Percentiles rank a stretch among this genome's conserved stretches.
Evolutionary conservation across 2,113 vertebrate genomes (phyloP).

Genomic region (Etia nguti): DNA sequence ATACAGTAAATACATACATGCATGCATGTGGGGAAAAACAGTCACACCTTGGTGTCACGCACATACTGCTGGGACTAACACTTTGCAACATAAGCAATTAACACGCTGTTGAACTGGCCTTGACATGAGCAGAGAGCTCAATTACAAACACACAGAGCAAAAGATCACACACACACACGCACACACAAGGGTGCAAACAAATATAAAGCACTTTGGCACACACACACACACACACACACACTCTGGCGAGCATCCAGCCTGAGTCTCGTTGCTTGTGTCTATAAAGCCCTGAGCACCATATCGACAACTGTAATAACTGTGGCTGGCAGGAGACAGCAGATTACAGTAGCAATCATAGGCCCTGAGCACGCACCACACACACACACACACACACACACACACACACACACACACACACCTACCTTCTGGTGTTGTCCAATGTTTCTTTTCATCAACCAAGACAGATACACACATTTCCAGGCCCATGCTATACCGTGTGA

Average conservation of each 20-base stretch:
- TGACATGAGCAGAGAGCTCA: slow-evolving; percentile 47
- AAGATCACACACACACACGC: background rate
- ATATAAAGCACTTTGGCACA: slow-evolving; percentile 5
- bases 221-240: background rate
- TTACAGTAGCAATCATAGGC: slow-evolving; percentile 55
- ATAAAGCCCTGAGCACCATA: slow-evolving; percentile 62
- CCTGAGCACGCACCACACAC: background rate
- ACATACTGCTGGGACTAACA: slow-evolving; percentile 10
- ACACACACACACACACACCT: background rate
- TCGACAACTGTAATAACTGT: slow-evolving; percentile 69
- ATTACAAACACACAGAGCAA: slow-evolving; percentile 41
- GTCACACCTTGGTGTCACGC: background rate
- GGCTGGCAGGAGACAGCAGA: slow-evolving; percentile 60
- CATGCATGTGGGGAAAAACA: background rate
- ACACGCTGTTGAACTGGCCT: slow-evolving; percentile 38
- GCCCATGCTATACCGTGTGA: background rate
- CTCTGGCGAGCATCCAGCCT: slow-evolving; percentile 49
- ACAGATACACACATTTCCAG: background rate
- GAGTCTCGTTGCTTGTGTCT: slow-evolving; percentile 54
- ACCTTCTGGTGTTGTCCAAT: background rate
- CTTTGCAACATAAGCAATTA: slow-evolving; percentile 53
- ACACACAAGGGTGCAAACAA: slow-evolving; percentile 25
- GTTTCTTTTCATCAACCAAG: background rate
- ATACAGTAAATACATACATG: background rate
- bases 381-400: background rate